phyloP scores from a whole-genome alignment of 92 coral and sea anemone species.

The Heteractis magnifica region DNA sequence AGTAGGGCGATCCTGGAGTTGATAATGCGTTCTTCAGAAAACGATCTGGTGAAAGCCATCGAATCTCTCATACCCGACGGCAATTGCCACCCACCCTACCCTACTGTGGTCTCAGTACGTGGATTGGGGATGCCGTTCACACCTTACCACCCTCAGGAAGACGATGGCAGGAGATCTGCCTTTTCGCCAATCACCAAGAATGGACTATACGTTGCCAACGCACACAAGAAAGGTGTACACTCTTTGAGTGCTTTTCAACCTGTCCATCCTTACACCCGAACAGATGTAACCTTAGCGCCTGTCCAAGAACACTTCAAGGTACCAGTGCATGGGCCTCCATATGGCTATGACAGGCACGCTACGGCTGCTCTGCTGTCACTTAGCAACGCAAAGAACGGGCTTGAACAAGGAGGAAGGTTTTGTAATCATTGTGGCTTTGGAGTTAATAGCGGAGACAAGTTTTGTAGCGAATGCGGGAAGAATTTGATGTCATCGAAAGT shows the following conservation, averaged over 20 bases:
- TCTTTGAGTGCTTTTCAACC: slow-evolving; percentile 78
- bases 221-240: slow-evolving; percentile 49
- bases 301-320: slow-evolving; percentile 68
- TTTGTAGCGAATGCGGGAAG: slow-evolving; percentile 97
- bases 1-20: slow-evolving; percentile 81
- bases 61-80: slow-evolving; percentile 88
- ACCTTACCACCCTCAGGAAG: slow-evolving; percentile 14
- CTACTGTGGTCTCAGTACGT: slow-evolving; percentile 42
- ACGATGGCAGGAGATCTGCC: slow-evolving; percentile 73
- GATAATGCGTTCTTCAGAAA: slow-evolving; percentile 87
- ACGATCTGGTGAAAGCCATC: slow-evolving; percentile 87
- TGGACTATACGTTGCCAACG: slow-evolving; percentile 44
- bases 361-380: slow-evolving; percentile 51
- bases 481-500: slow-evolving; percentile 21
- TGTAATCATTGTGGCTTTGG: slow-evolving; percentile 75
- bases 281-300: slow-evolving; percentile 43
- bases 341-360: slow-evolving; percentile 62
- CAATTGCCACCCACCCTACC: slow-evolving; percentile 37
- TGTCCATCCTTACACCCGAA: slow-evolving; percentile 39
- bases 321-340: slow-evolving; percentile 44
- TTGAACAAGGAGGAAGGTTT: slow-evolving; percentile 37
- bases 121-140: slow-evolving; percentile 33
- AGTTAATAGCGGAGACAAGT: slow-evolving; percentile 73
- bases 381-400: slow-evolving; percentile 54
- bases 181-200: slow-evolving; percentile 85